Percentiles rank a stretch among this genome's conserved stretches.
Conservation (phyloP, 2,888 invertebrate genomes). For the Cataglyphis livida region DNA sequence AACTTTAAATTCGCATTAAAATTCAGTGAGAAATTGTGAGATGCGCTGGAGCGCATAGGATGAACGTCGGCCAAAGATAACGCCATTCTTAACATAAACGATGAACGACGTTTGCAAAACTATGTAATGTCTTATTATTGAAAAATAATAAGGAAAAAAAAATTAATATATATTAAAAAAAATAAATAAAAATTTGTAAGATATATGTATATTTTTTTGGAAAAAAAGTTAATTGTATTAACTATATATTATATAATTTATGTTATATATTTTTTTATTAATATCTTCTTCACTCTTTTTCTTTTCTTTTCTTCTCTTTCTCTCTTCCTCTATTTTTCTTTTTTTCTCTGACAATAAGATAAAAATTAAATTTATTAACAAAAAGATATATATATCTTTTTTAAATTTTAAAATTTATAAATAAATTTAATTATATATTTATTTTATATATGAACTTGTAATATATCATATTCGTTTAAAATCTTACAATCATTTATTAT, state of each 20-base stretch:
- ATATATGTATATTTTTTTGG: not conserved
- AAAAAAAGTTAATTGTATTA: not conserved
- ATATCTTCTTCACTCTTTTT: too few species aligned
- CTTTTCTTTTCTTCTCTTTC: not conserved
- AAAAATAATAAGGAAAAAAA: not conserved
- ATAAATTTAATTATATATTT: not conserved
- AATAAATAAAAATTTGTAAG: not conserved
- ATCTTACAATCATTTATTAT: not conserved
- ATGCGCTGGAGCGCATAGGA: constrained; percentile 17
- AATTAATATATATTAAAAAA: not conserved
- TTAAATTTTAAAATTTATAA: not conserved
- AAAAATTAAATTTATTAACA: too few species aligned
- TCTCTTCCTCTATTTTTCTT: not conserved
- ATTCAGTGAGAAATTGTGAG: constrained; percentile 49
- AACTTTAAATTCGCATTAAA: not conserved
- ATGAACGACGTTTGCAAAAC: constrained; percentile 1
- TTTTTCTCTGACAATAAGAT: too few species aligned
- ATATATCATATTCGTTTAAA: not conserved
- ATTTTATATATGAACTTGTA: not conserved
- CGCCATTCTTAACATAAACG: constrained; percentile 31
- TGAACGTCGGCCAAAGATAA: constrained; percentile 10
- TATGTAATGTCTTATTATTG: constrained; percentile 26
- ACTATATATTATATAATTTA: not conserved
- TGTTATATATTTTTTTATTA: not conserved
- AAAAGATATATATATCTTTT: not conserved